phyloP scores from a whole-genome alignment of 2,888 invertebrate species.

The Chloroclystis v-ata region DNA sequence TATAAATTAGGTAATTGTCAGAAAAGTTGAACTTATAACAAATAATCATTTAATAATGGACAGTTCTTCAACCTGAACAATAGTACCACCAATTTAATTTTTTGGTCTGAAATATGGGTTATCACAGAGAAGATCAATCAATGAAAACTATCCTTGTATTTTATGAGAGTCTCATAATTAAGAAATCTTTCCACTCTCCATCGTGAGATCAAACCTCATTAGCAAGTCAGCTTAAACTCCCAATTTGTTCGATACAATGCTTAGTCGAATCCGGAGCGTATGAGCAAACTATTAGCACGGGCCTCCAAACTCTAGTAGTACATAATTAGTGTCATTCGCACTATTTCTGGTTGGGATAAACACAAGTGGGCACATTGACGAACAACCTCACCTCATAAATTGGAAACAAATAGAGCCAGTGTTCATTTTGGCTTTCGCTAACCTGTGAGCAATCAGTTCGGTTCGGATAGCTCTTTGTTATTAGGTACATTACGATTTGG shows the following conservation, averaged over 20 bases:
- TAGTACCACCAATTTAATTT: too few relatives aligned
- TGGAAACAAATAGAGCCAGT: constrained; percentile 60
- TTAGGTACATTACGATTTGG: constrained; percentile 48
- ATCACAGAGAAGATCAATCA: too few relatives aligned
- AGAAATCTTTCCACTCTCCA: too few relatives aligned
- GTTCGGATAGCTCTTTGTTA: constrained; percentile 46
- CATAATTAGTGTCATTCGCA: constrained; percentile 76
- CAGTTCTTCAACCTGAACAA: too few relatives aligned
- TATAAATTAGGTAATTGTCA: too few relatives aligned
- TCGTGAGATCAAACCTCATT: constrained; percentile 13
- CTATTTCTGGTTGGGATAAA: constrained; percentile 75
- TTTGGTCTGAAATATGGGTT: too few relatives aligned
- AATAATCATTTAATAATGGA: too few relatives aligned
- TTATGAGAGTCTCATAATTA: too few relatives aligned
- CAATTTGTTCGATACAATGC: constrained; percentile 33
- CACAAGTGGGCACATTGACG: constrained; percentile 68
- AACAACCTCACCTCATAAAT: constrained; percentile 55
- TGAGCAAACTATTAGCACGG: constrained; percentile 66
- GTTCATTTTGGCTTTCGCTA: constrained; percentile 73
- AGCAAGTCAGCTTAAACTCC: constrained; percentile 10
- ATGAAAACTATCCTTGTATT: too few relatives aligned
- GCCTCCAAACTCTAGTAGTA: constrained; percentile 46
- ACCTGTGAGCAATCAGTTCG: constrained; percentile 60
- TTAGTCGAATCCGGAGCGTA: constrained; percentile 56
- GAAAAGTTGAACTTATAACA: too few relatives aligned